Conservation (phyloP, 92 coral and sea anemone species). For the Porites evermanni region DNA sequence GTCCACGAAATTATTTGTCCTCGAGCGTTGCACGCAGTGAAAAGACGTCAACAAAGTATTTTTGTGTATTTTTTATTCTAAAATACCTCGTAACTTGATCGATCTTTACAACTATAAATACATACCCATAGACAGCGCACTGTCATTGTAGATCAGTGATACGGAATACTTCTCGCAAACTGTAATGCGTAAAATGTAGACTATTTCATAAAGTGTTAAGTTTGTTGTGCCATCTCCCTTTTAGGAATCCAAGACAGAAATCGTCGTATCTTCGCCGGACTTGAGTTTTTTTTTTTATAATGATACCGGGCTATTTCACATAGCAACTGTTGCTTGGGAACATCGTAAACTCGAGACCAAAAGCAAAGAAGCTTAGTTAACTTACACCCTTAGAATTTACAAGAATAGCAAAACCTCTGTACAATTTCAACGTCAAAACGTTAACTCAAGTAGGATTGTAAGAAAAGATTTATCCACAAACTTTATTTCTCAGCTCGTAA, state of each 20-base stretch:
- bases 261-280: background rate
- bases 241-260: no score
- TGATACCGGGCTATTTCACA: background rate
- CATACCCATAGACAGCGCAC: conserved; percentile 6
- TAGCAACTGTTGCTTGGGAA: conserved; percentile 1
- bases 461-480: background rate
- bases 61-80: conserved; percentile 35
- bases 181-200: conserved; percentile 9
- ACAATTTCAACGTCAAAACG: background rate
- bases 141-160: background rate
- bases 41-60: background rate
- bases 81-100: conserved; percentile 27
- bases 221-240: background rate
- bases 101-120: conserved; percentile 50
- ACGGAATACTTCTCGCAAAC: background rate
- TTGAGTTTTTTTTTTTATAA: no score
- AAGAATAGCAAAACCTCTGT: background rate
- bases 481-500: background rate
- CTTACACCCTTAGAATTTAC: background rate
- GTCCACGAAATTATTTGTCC: background rate
- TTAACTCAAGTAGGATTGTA: background rate
- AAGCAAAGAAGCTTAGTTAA: background rate
- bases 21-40: background rate
- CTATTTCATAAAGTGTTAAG: background rate
- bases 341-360: background rate